Evolutionary conservation across 2,888 invertebrate species (phyloP), one percentile per base, ranked within the genome.

Genomic region (Tortricodes alternella): DNA sequence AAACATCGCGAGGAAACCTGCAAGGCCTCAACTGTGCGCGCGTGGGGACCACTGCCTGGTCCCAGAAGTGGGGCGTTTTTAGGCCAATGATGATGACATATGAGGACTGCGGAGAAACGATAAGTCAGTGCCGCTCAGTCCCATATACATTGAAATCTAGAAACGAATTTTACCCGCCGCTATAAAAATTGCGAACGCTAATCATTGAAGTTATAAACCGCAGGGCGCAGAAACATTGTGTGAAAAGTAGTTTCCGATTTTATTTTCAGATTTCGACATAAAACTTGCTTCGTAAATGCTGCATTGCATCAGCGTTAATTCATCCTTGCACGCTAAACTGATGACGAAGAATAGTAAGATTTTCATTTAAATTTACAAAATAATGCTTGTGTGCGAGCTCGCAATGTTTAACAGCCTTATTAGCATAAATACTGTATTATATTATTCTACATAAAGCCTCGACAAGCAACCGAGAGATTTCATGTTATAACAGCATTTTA

Each of bases 371-470:
- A 11, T 27, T 44, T 43, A 43, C n/a, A 29, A 29, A 32, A 19
- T 32, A 35, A 23, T n/a, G 16, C 9, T 43, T 29, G 23, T 35
- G 46, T 16, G 21, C 32, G 49, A 38, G 27, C 37, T 49, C 49
- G 48, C 23, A 16, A 23, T 51, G 50, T 50, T 41, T 34, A 24
- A n/a, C 19, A 13, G 21, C 23, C 15, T 34, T 18, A 41, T 41
- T 50, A 23, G 23, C 50, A 32, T 34, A 41, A 23, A 32, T 23
- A 41, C 32, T 23, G 35, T 16, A 48, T 46, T 34, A 44, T 46
- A 35, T 48, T 18, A 21, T 48, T 49, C n/a, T 19, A 39, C 49
- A 49, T 18, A 49, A 39, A 49, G 13, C 38, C 8, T 34, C 15
- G 34, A 46, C 21, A 15, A 15, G n/a, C n/a, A n/a, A n/a, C n/a